phyloP scores from a whole-genome alignment of 1,140 invertebrate genomes.

The Metopolophium dirhodum region DNA sequence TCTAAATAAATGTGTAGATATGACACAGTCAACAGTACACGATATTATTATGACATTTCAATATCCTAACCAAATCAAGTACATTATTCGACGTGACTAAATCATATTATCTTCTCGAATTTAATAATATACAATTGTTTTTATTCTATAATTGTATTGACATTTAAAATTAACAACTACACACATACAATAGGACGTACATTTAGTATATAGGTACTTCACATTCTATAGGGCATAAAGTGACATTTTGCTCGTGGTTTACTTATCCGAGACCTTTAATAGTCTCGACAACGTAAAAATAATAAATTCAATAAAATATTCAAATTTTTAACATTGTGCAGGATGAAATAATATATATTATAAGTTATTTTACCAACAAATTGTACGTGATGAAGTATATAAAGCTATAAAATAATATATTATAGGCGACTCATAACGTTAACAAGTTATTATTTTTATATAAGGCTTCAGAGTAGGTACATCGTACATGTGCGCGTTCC shows the following conservation, averaged over 20 bases:
- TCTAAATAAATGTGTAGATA: background rate
- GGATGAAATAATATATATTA: background rate
- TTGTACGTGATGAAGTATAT: background rate
- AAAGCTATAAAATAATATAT: background rate
- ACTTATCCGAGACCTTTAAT: conserved; percentile 40
- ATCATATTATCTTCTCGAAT: background rate
- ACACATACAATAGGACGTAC: background rate
- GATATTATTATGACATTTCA: background rate
- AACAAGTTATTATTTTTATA: background rate
- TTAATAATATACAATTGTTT: background rate
- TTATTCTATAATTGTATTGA: background rate
- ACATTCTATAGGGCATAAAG: conserved; percentile 33
- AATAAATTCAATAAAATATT: background rate
- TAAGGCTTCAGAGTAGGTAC: background rate
- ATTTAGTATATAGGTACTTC: background rate
- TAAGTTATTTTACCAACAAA: background rate
- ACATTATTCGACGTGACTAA: background rate
- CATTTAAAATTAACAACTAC: conserved; percentile 29
- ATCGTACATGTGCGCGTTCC: background rate
- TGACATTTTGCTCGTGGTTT: conserved; percentile 46
- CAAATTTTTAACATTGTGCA: background rate
- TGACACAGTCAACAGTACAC: background rate
- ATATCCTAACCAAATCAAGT: background rate
- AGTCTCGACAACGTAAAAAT: background rate
- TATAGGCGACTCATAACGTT: background rate